Evolutionary conservation across 2,797 vertebrate species (phyloP).

Genomic region (Clarias pachynema): DNA sequence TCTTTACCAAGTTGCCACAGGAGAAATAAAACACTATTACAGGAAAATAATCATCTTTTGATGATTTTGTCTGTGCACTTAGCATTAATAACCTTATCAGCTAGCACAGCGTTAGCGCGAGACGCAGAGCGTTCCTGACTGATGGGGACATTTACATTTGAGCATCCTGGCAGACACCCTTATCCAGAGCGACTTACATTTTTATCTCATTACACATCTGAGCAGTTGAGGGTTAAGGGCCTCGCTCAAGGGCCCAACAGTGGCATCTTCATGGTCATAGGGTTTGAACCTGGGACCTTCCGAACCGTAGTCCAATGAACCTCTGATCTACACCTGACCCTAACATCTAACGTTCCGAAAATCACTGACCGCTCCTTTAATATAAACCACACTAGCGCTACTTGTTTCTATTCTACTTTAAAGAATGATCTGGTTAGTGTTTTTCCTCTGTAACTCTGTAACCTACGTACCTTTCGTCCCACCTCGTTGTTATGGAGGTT

Average conservation of each 20-base stretch:
- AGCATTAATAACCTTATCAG: background rate
- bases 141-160: no score
- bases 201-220: no score
- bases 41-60: background rate
- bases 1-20: background rate
- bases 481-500: conserved; percentile 98
- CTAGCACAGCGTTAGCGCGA: background rate
- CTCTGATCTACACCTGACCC: no score
- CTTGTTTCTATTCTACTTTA: background rate
- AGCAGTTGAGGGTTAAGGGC: no score
- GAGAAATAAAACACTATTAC: background rate
- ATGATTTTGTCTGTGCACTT: background rate
- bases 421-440: no score
- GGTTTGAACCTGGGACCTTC: no score
- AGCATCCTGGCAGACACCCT: no score
- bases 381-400: background rate
- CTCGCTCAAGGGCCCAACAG: no score
- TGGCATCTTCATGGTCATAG: no score
- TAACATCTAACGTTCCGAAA: background rate
- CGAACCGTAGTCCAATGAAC: no score
- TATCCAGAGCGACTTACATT: no score
- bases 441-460: background rate
- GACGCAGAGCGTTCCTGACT: background rate
- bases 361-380: background rate
- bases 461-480: conserved; percentile 88